Evolutionary conservation across 2,888 invertebrate genomes (phyloP).

Genomic region (Oscheius sp.): DNA sequence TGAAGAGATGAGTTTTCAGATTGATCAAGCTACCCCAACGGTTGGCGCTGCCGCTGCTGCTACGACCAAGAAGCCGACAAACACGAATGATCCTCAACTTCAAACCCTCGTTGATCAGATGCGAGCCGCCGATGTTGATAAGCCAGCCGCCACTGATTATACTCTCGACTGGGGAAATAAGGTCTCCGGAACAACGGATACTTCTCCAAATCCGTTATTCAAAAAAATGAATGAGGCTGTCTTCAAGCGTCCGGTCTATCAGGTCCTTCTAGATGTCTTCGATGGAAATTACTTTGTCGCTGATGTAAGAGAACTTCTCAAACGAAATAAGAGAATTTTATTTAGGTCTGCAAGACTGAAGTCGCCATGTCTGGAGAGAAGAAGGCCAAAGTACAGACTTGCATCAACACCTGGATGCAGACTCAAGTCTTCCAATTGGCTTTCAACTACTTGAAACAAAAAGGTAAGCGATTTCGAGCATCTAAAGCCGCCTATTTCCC

Average conservation of each 20-base stretch:
- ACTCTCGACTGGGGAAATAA: constrained; percentile 62
- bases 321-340: background rate
- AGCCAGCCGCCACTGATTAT: constrained; percentile 49
- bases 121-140: constrained; percentile 60
- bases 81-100: constrained; percentile 37
- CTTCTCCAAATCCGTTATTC: constrained; percentile 50
- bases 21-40: constrained; percentile 22
- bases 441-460: constrained; percentile 54
- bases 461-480: constrained; percentile 32
- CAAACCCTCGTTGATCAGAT: constrained; percentile 58
- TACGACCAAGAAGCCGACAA: constrained; percentile 25
- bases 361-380: constrained; percentile 56
- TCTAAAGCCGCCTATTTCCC: background rate
- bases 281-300: constrained; percentile 57
- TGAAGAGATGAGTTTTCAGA: constrained; percentile 7
- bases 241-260: constrained; percentile 62
- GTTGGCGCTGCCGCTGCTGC: constrained; percentile 33
- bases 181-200: constrained; percentile 45
- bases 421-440: constrained; percentile 62
- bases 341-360: constrained; percentile 63
- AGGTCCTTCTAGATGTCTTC: constrained; percentile 58
- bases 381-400: constrained; percentile 49
- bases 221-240: constrained; percentile 59
- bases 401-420: constrained; percentile 56
- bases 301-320: constrained; percentile 37